Conservation (phyloP, 2,888 invertebrate genomes). For the Pollenia griseotomentosa region DNA sequence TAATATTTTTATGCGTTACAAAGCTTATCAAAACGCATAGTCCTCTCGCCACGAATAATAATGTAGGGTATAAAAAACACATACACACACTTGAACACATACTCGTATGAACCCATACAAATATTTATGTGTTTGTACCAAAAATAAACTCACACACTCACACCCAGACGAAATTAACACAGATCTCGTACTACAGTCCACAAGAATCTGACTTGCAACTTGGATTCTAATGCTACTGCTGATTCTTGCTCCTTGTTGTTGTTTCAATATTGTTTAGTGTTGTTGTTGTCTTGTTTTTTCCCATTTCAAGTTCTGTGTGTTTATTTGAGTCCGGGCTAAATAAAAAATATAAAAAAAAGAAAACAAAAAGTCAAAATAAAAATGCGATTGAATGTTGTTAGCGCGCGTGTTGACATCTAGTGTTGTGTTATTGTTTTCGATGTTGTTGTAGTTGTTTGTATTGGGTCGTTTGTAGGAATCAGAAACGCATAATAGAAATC, state of each 20-base stretch:
- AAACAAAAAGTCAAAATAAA: constrained; percentile 50
- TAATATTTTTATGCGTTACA: too few species aligned
- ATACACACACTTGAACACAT: neutral
- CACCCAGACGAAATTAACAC: constrained; percentile 2
- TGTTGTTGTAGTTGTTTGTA: constrained; percentile 11
- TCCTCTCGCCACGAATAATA: too few species aligned
- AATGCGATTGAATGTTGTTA: constrained; percentile 63
- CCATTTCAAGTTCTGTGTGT: constrained; percentile 28
- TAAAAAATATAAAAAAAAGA: constrained; percentile 22
- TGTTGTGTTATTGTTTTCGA: constrained; percentile 48
- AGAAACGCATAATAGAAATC: neutral
- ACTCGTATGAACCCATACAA: neutral
- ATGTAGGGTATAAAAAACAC: neutral
- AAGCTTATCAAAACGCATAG: too few species aligned
- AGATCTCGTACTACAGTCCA: constrained; percentile 12
- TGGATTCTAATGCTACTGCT: constrained; percentile 59
- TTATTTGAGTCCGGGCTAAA: constrained; percentile 52
- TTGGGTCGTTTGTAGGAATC: neutral
- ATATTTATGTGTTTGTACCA: constrained; percentile 4
- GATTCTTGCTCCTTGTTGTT: constrained; percentile 52
- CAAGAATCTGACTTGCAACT: constrained; percentile 24
- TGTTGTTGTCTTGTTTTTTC: constrained; percentile 21
- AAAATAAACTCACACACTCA: constrained; percentile 34
- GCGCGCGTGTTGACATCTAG: constrained; percentile 68
- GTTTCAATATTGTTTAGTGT: constrained; percentile 2